Evolutionary conservation across 2,888 invertebrate genomes (phyloP).

Genomic region (Thymelicus sylvestris): DNA sequence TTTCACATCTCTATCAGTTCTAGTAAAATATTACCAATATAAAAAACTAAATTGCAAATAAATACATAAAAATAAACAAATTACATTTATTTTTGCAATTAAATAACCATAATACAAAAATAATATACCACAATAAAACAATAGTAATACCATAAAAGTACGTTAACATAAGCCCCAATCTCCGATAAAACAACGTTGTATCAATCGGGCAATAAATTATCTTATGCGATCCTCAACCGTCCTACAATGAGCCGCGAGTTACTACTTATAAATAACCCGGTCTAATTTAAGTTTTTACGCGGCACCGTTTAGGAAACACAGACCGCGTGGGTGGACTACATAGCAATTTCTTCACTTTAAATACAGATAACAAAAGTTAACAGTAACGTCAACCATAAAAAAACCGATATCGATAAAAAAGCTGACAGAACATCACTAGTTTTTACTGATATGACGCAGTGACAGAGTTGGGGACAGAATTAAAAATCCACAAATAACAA

Average conservation of each 20-base stretch:
- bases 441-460: slow-evolving; percentile 62
- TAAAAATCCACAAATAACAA: slow-evolving; percentile 40
- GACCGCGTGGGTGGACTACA: slow-evolving; percentile 32
- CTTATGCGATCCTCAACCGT: slow-evolving; percentile 40
- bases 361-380: slow-evolving; percentile 1
- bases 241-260: slow-evolving; percentile 40
- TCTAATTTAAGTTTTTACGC: slow-evolving; percentile 42
- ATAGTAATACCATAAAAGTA: slow-evolving; percentile 19
- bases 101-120: too few relatives aligned
- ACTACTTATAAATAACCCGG: slow-evolving; percentile 42
- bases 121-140: neutral
- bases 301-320: slow-evolving; percentile 36
- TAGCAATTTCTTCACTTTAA: slow-evolving; percentile 18
- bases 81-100: too few relatives aligned
- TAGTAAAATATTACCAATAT: too few relatives aligned
- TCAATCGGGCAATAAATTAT: slow-evolving; percentile 42
- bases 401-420: slow-evolving; percentile 56
- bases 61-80: too few relatives aligned
- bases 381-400: slow-evolving; percentile 38
- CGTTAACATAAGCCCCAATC: slow-evolving; percentile 22
- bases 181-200: slow-evolving; percentile 25
- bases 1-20: slow-evolving; percentile 5
- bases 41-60: too few relatives aligned
- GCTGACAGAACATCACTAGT: slow-evolving; percentile 56
- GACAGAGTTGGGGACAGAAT: slow-evolving; percentile 48